A percentile compares a stretch with the other conserved stretches of the same genome.
Conservation (phyloP, 2,888 invertebrate genomes). For the Eumerus sabulonum region DNA sequence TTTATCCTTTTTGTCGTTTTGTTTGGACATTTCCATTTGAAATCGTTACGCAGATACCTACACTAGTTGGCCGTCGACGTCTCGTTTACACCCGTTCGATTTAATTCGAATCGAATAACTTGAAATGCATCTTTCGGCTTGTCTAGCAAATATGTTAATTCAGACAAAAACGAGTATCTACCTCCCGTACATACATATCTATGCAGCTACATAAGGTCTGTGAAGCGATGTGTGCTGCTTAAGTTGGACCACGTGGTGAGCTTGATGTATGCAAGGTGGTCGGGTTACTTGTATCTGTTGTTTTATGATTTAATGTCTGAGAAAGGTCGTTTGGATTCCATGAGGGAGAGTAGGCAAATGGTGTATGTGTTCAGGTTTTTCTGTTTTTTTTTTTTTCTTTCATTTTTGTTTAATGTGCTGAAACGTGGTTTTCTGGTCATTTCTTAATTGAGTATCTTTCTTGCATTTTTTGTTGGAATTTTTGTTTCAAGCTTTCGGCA, state of each 20-base stretch:
- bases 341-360: background rate
- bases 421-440: too few relatives aligned
- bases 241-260: conserved; percentile 11
- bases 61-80: background rate
- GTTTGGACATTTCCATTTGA: conserved; percentile 37
- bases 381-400: too few relatives aligned
- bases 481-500: too few relatives aligned
- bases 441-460: too few relatives aligned
- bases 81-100: conserved; percentile 3
- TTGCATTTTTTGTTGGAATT: too few relatives aligned
- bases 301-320: conserved; percentile 1
- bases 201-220: too few relatives aligned
- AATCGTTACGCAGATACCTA: conserved; percentile 25
- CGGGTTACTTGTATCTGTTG: background rate
- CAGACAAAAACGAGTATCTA: background rate
- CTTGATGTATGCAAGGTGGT: conserved; percentile 19
- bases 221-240: background rate
- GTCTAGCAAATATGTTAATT: background rate
- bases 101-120: conserved; percentile 32
- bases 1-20: too few relatives aligned
- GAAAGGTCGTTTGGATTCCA: conserved; percentile 16
- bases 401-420: too few relatives aligned
- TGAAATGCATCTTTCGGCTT: conserved; percentile 36
- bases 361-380: too few relatives aligned
- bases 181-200: too few relatives aligned